Base-by-base conservation (phyloP, 2,797 vertebrate genomes). In the Megaceryle alcyon region DNA sequence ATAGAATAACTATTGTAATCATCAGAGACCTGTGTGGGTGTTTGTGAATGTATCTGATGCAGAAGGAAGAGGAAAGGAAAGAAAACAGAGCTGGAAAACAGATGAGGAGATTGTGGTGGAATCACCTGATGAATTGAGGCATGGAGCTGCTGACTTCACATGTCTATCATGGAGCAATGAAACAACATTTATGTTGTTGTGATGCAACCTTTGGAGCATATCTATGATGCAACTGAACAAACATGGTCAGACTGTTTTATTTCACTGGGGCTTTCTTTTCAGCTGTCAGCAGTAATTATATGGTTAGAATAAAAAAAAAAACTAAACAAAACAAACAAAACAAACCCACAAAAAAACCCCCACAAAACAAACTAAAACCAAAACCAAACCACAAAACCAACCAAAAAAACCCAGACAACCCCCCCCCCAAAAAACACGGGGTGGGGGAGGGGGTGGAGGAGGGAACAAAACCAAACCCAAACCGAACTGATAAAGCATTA, bases 41-140 rank as follows among this genome's bases (percentile, higher is more conserved):
- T 53, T 39, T 83, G 68, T 48, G 89, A 86, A 18, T 12, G 2
- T 39, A 88, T 70, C 53, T 83, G 37, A 17, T 28, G 25, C 10
- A 68, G 44, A 61, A 82, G 72, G 61, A 96, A 87, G 76, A 65
- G 26, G 43, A 92, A 75, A 83, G 57, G 79, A 88, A 87, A 39
- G 65, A 75, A 84, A 84, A 57, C 1, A 73, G 35, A 56, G 37
- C 65, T 5, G 0, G 56, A 86, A 91, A 73, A 43, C 33, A 71
- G 79, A 85, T 81, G 65, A 69, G 57, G 44, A 92, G 61, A 90
- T 86, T 72, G 93, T 53, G 31, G 46, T 35, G 39, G 76, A 28
- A 88, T 92, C 80, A 63, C 35, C 72, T 59, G 64, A 69, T 17
- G 46, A 72, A 39, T 66, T 51, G 66, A 75, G 49, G 70, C 64